These are phyloP conservation scores for Epizoanthus fatuus DNA, from an alignment of 92 coral and sea anemone species.

Conservation along the genomic window DNA sequence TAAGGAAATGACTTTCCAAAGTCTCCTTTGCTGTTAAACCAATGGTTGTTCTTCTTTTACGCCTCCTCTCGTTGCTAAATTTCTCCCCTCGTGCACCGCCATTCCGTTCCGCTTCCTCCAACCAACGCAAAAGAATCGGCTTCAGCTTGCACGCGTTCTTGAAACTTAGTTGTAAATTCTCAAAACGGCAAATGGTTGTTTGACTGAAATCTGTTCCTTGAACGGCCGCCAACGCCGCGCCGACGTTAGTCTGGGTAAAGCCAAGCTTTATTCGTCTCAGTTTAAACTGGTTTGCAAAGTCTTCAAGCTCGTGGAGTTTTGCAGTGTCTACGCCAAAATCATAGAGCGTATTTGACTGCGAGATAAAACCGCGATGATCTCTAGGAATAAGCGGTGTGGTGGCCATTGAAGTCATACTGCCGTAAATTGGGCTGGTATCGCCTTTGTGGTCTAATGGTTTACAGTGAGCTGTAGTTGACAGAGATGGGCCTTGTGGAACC, in stretches of 20 bases:
- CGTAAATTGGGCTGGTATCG: slow-evolving; percentile 67
- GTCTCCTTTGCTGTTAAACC: slow-evolving; percentile 97
- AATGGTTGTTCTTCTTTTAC: slow-evolving; percentile 95
- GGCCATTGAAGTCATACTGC: slow-evolving; percentile 64
- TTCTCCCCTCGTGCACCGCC: slow-evolving; percentile 91
- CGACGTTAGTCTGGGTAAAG: slow-evolving; percentile 82
- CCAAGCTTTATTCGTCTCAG: slow-evolving; percentile 82
- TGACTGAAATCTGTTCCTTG: slow-evolving; percentile 88
- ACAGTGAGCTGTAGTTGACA: slow-evolving; percentile 79
- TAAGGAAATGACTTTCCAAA: slow-evolving; percentile 91
- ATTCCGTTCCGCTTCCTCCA: slow-evolving; percentile 88
- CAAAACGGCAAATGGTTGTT: slow-evolving; percentile 82
- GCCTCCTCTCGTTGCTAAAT: slow-evolving; percentile 81
- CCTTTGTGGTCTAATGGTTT: slow-evolving; percentile 87
- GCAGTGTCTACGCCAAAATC: slow-evolving; percentile 92
- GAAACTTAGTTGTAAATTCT: slow-evolving; percentile 83
- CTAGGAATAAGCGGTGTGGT: slow-evolving; percentile 48
- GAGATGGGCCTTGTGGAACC: slow-evolving; percentile 68
- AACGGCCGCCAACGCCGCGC: slow-evolving; percentile 80
- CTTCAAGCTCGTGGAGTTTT: slow-evolving; percentile 89
- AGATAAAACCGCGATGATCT: slow-evolving; percentile 30
- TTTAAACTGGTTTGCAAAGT: slow-evolving; percentile 90
- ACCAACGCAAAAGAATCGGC: slow-evolving; percentile 89
- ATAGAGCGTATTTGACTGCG: slow-evolving; percentile 37
- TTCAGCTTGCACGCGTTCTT: slow-evolving; percentile 94